Base-by-base conservation (phyloP, 2,797 vertebrate species). In the Sebastes cheni region DNA sequence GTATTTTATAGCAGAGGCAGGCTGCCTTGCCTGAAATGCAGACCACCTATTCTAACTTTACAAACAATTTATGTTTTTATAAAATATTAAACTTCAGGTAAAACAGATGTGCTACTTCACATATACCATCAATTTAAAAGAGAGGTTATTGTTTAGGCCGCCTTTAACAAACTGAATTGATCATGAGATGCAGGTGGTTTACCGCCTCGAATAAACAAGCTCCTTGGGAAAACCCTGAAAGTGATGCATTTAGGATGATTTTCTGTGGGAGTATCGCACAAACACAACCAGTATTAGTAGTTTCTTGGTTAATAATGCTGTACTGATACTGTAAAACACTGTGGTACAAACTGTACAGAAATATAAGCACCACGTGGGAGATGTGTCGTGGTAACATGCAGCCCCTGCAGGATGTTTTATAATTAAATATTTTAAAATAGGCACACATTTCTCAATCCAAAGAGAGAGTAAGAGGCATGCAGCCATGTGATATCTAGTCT, bases 401-500 rank as follows among this genome's bases (percentile, higher is more conserved):
- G n/a, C 39, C 18, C 36, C 4, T 23, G 36, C 69, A 46, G 67
- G 42, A 30, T 72, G 61, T 77, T 34, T 30, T 3, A 64, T 18
- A 60, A 34, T 75, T 75, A 62, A 71, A 86, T 16, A 11, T 72
- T 32, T 77, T 54, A 75, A 80, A 85, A 86, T 61, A 79, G 67
- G 30, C 61, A 60, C 59, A 22, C 2, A 58, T 81, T 23, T 80
- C 81, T 83, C 27, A 13, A 60, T 74, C 70, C 74, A 77, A 68
- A 76, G 39, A n/a, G 22, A 82, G 66, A 72, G 66, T 14, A 56
- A 81, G 77, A 81, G 72, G 69, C 76, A 55, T 7, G 74, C 71
- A 80, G 87, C 75, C 83, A 58, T 68, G 75, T 58, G 77, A 67
- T 59, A 14, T 75, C 66, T 30, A 65, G 67, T 75, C 58, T 80